Conservation (phyloP, 1,140 invertebrate genomes). For the Cecropterus lyciades region DNA sequence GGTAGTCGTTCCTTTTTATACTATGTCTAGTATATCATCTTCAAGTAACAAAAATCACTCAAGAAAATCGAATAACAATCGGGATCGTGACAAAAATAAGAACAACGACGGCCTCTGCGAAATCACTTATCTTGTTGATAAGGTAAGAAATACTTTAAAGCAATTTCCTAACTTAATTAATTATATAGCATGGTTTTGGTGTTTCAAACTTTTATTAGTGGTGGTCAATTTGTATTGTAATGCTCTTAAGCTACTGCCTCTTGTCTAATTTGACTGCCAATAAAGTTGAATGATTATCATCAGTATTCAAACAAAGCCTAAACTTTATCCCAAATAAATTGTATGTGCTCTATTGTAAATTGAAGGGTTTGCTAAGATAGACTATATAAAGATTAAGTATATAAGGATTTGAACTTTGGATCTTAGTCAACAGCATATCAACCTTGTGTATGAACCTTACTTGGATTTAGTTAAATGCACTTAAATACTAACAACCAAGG, state of each 20-base stretch:
- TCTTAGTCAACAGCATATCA: too few relatives aligned
- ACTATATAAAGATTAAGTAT: too few relatives aligned
- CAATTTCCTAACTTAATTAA: constrained; percentile 6
- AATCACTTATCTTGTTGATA: constrained; percentile 78
- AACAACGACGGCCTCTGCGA: constrained; percentile 79
- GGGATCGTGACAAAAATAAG: constrained; percentile 78
- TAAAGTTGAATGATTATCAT: too few relatives aligned
- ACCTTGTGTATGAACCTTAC: too few relatives aligned
- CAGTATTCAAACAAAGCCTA: too few relatives aligned
- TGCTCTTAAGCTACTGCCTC: too few relatives aligned
- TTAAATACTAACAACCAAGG: not conserved
- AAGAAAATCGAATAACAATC: constrained; percentile 64
- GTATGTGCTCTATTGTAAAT: too few relatives aligned
- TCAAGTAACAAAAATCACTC: constrained; percentile 70
- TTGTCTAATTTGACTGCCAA: too few relatives aligned
- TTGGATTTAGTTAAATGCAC: too few relatives aligned
- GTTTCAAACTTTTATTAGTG: not conserved
- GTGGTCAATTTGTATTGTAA: not conserved
- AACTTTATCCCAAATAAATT: too few relatives aligned
- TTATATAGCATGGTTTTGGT: not conserved
- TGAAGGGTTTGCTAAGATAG: too few relatives aligned
- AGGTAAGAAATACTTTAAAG: constrained; percentile 53
- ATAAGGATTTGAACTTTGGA: too few relatives aligned
- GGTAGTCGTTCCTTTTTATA: constrained; percentile 36
- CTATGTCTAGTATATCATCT: constrained; percentile 69